A percentile compares a stretch with the other conserved stretches of the same genome.
phyloP scores from a whole-genome alignment of 2,797 vertebrate genomes.

The Rhincodon typus region DNA sequence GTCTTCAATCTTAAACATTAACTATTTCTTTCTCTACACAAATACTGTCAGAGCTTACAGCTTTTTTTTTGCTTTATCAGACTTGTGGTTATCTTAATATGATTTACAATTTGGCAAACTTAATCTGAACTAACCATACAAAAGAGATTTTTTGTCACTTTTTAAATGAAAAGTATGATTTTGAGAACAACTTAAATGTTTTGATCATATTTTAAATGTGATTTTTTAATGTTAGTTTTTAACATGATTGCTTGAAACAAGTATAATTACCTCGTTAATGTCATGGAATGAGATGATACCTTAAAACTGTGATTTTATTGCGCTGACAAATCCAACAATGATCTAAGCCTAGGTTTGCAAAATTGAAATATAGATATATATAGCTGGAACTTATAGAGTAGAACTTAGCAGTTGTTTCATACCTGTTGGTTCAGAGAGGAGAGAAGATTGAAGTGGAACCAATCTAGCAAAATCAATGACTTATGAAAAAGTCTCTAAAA shows the following conservation, averaged over 20 bases:
- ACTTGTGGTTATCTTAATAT: background rate
- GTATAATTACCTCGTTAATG: no score
- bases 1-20: no score
- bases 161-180: background rate
- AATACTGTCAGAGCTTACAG: no score
- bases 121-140: background rate
- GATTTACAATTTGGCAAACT: background rate
- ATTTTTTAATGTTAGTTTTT: background rate
- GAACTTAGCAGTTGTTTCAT: background rate
- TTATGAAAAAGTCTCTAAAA: background rate
- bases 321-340: background rate
- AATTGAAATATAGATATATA: background rate
- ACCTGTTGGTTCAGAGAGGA: background rate
- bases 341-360: background rate
- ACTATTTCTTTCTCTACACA: no score
- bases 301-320: no score
- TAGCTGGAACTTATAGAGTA: background rate
- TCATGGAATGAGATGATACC: background rate
- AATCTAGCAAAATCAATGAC: background rate
- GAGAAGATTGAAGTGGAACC: background rate
- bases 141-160: background rate
- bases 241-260: background rate
- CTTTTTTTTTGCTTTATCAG: no score
- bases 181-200: background rate
- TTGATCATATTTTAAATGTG: background rate